Base-by-base conservation (phyloP, 2,888 invertebrate species). In the Drosophila sordidula region DNA sequence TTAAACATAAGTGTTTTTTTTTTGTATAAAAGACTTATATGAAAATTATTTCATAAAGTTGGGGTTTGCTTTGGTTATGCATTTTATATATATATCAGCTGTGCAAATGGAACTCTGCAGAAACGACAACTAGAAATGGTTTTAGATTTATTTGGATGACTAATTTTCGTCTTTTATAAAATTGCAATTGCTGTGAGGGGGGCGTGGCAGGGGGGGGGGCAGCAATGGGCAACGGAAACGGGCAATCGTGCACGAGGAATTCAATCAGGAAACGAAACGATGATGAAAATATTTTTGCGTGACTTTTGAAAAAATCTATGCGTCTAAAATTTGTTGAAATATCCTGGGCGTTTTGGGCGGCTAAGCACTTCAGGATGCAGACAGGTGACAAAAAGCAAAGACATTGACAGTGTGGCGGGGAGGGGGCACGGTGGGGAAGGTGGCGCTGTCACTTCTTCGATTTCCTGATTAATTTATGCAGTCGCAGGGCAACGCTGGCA, bases 381-480 rank as follows among this genome's bases (percentile, higher is more conserved):
- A 73, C 75, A 78, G 75, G 65, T 75, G 74, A 73, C 56, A 64
- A 73, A 61, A 58, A 16, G 49, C 22, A 51, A 26, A 36, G 42
- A 54, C 45, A 57, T 32, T 44, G 44, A 25, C 16, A 3, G 44
- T 29, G 38, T 46, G 42, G 14, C 6, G 22, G 6, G n/a, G 2
- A 0, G 25, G 8, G 18, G 29, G 26, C 32, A 4, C 3, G 6
- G 0, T 9, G 29, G 14, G 50, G 51, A 1, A 12, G 44, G 50
- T 45, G n/a, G 36, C 42, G 62, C 42, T 66, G 69, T 63, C 56
- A 58, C 12, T 67, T 78, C 70, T 75, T 88, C 89, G 86, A 87
- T 87, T 89, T 87, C 86, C 86, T 87, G 88, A 88, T 89, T 89
- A 85, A 87, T 87, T 87, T 87, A 87, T 88, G 83, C 82, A 87